Evolutionary conservation across 2,113 vertebrate species (phyloP), one percentile per base, ranked within the genome.

Genomic region (Struthidea cinerea): DNA sequence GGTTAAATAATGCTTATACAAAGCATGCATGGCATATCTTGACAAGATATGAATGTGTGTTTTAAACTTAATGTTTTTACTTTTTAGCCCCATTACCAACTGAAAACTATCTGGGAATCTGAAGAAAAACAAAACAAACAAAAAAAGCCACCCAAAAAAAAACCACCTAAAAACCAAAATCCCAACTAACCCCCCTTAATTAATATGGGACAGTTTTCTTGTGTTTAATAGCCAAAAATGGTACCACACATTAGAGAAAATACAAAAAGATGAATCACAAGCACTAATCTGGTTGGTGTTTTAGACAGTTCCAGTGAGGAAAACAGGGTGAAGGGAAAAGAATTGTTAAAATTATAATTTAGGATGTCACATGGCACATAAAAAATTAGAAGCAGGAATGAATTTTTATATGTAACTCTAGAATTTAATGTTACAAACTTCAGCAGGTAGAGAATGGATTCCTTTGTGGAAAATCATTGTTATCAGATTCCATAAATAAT

Each of bases 141-240:
- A 39, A 67, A 27, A 18, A 50, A 33, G 3, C 1, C 27, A n/a
- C 19, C 3, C 5, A 39, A 39, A 39, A 33, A 37, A 59, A 52
- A 39, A 6, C 0, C 2, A 6, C 21, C n/a, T 6, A 4, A 50
- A 46, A 61, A 64, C 2, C 11, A 22, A 63, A 55, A 33, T 6
- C 4, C 5, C 5, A 16, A 11, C 3, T 8, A 59, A 11, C 12
- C 0, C 1, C 9, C 21, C 3, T 41, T 46, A 30, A 70, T 71
- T 20, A 82, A 61, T 39, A 37, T 21, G 26, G 59, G 37, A 49
- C 1, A 37, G 37, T 37, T 50, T 83, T 57, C 28, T n/a, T 53
- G 4, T 75, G 19, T 44, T 90, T 88, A 65, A 44, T 61, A 79
- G 46, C 2, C 2, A 55, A 47, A 85, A 90, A 33, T 30, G 3